A percentile compares a stretch with the other conserved stretches of the same genome.
phyloP scores from a whole-genome alignment of 2,797 vertebrate species.

The Erithacus rubecula region DNA sequence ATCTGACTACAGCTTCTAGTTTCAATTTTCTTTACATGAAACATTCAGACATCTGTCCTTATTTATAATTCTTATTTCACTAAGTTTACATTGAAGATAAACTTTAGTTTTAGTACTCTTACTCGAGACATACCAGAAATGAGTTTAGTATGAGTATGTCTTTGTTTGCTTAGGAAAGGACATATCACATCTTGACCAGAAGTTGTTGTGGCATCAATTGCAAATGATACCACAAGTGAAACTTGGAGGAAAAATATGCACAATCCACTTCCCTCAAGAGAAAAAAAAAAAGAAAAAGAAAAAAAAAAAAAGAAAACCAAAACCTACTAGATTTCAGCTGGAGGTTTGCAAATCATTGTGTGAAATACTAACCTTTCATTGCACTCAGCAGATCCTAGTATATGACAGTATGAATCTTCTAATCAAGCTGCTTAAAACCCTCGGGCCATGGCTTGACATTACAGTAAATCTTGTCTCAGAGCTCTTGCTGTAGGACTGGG shows the following conservation, averaged over 20 bases:
- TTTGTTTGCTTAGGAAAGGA: neutral
- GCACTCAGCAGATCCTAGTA: neutral
- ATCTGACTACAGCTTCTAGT: neutral
- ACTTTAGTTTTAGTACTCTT: neutral
- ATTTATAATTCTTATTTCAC: neutral
- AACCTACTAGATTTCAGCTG: neutral
- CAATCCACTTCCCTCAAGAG: rapidly evolving
- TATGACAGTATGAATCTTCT: conserved; percentile 39
- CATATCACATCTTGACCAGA: neutral
- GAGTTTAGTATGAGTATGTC: neutral
- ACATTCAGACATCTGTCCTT: neutral
- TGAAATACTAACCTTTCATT: conserved; percentile 49
- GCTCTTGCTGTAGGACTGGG: neutral
- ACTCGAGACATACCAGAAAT: neutral
- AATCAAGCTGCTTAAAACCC: conserved; percentile 33
- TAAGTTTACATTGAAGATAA: neutral
- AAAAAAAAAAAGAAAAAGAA: rapidly evolving
- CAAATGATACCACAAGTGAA: neutral
- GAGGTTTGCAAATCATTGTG: neutral
- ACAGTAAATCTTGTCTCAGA: conserved; percentile 32
- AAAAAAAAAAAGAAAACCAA: neutral
- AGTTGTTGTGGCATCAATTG: neutral
- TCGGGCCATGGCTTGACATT: neutral
- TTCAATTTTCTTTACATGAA: neutral
- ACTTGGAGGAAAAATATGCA: neutral